Base-by-base conservation (phyloP, 2,113 vertebrate species). In the Zosterops japonicus region DNA sequence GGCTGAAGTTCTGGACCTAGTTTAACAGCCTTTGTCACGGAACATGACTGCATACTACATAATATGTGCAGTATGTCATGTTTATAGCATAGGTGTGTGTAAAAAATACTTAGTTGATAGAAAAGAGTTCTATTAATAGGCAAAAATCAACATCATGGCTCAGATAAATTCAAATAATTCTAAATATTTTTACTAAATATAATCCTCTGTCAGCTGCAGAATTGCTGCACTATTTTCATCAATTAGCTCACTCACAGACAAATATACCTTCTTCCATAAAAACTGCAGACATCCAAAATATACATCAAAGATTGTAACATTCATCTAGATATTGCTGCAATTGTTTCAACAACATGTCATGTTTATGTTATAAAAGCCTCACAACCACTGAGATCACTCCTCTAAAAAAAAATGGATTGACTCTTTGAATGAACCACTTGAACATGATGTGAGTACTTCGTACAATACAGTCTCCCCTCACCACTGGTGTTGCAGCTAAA, bases 101-200 rank as follows among this genome's bases (percentile, higher is more conserved):
- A 82, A 89, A 93, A 93, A 84, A 82, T 78, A 81, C 31, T 78
- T 78, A 71, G 57, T 46, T 85, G 41, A 83, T 49, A 85, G 21
- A 77, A 95, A 64, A 79, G 13, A 74, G 42, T 63, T 84, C 52
- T 92, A n/a, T 89, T 89, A 86, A 77, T 31, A 82, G 31, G n/a
- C 28, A 92, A 89, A 96, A 80, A 50, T 61, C 28, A 95, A 57
- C 70, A 74, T 36, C 46, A 50, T 69, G 25, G 24, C 25, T 72
- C 35, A 78, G 27, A 77, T 19, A 67, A 76, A 79, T 87, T 82
- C 3, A 91, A 89, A 79, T 79, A 42, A 87, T 69, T 93, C 29
- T 72, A 94, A 95, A 94, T 93, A 79, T 94, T 96, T 78, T 68
- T 84, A 61, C 31, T 65, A 89, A 93, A 76, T 33, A 41, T 7